Evolutionary conservation across 2,888 invertebrate species (phyloP).

Genomic region (Muscina levida): DNA sequence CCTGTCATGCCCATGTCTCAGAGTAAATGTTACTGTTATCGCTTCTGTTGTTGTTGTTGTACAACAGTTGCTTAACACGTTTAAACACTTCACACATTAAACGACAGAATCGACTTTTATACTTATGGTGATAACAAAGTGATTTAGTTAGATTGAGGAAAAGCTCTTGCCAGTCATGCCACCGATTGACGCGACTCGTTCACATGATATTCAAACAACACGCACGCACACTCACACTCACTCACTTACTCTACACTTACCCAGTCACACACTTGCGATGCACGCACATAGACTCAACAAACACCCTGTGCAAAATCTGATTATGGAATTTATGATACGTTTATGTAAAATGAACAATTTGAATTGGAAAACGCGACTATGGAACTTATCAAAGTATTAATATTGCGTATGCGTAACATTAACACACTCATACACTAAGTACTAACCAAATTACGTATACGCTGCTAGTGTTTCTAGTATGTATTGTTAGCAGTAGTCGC

Average conservation of each 20-base stretch:
- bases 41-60: too few relatives aligned
- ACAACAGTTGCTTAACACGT: constrained; percentile 41
- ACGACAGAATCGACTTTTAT: constrained; percentile 52
- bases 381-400: too few relatives aligned
- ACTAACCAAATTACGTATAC: not conserved
- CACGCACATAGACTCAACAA: not conserved
- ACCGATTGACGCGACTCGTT: not conserved
- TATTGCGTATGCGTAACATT: not conserved
- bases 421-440: too few relatives aligned
- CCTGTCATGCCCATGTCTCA: constrained; percentile 19
- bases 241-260: too few relatives aligned
- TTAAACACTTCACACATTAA: constrained; percentile 54
- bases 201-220: not conserved
- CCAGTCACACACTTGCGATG: not conserved
- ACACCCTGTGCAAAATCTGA: not conserved
- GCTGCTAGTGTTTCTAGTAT: not conserved
- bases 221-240: not conserved
- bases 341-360: not conserved
- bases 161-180: constrained; percentile 32
- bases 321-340: constrained; percentile 4
- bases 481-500: too few relatives aligned
- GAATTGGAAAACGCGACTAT: too few relatives aligned
- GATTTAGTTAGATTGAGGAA: constrained; percentile 50
- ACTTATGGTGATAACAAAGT: constrained; percentile 51
- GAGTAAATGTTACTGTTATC: too few relatives aligned